Percentiles rank a stretch among this genome's conserved stretches.
These are phyloP conservation scores for Mormyrops attenuatus DNA, from an alignment of 2,797 vertebrate species.

Conservation along the genomic window DNA sequence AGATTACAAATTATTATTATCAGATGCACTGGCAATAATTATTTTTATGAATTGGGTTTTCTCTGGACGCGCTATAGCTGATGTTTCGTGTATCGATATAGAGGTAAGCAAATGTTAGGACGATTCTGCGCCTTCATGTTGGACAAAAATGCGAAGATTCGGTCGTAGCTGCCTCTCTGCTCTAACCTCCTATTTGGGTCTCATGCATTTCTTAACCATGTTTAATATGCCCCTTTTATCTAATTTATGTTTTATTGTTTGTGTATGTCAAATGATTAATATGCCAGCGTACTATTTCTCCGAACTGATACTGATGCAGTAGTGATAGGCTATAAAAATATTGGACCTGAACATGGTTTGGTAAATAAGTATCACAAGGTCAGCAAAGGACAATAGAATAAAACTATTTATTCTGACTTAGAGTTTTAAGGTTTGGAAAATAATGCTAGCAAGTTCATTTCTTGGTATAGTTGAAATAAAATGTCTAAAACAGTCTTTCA, in stretches of 20 bases:
- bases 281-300: not conserved
- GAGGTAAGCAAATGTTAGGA: not conserved
- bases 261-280: not conserved
- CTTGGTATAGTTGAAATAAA: not conserved
- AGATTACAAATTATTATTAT: not conserved
- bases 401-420: not conserved
- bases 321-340: not conserved
- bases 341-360: not conserved
- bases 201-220: not conserved
- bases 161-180: not conserved
- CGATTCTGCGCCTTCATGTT: not conserved
- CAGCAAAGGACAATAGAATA: not conserved
- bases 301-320: not conserved
- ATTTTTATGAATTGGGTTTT: not conserved
- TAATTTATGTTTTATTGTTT: not conserved
- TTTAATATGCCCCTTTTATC: not conserved
- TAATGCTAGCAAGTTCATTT: not conserved
- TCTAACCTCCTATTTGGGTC: not conserved
- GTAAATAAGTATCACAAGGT: conserved; percentile 15
- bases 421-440: not conserved
- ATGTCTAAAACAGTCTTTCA: not conserved
- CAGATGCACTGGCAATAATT: not conserved
- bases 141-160: not conserved
- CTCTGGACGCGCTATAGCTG: not conserved
- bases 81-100: not conserved